Evolutionary conservation across 2,797 vertebrate species (phyloP).

Genomic region (Periophthalmus magnuspinnatus): DNA sequence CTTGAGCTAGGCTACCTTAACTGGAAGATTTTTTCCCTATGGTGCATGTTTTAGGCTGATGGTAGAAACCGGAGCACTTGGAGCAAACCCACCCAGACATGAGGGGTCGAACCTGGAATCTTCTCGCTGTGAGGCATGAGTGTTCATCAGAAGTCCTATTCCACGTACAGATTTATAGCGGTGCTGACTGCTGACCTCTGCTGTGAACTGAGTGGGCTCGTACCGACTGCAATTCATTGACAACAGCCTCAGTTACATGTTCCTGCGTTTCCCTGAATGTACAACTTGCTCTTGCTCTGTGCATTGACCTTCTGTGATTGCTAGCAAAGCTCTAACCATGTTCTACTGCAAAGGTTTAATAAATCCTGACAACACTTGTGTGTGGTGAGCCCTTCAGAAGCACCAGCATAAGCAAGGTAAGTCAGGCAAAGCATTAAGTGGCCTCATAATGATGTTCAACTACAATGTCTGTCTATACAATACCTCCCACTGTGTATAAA

Average conservation of each 20-base stretch:
- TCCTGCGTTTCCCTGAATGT: conserved; percentile 1
- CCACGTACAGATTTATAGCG: no score
- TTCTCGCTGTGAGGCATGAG: no score
- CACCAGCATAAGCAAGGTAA: background rate
- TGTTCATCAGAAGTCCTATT: background rate
- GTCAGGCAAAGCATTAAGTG: background rate
- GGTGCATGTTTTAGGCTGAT: no score
- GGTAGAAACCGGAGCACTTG: no score
- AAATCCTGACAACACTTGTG: conserved; percentile 2
- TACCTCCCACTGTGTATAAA: background rate
- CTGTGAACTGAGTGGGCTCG: background rate
- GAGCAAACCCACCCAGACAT: no score
- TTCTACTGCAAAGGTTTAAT: background rate
- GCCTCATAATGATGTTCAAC: background rate
- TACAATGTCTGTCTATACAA: background rate
- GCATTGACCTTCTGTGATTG: conserved; percentile 3
- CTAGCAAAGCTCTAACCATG: background rate
- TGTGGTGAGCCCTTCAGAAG: background rate
- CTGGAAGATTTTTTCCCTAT: no score
- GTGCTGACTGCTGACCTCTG: background rate
- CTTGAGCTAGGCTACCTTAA: no score
- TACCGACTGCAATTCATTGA: background rate
- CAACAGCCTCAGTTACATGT: conserved; percentile 4
- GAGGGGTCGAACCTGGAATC: no score
- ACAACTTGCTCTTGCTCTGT: background rate